Base-by-base conservation (phyloP, 2,113 vertebrate species). In the Triplophysa tibetana region DNA sequence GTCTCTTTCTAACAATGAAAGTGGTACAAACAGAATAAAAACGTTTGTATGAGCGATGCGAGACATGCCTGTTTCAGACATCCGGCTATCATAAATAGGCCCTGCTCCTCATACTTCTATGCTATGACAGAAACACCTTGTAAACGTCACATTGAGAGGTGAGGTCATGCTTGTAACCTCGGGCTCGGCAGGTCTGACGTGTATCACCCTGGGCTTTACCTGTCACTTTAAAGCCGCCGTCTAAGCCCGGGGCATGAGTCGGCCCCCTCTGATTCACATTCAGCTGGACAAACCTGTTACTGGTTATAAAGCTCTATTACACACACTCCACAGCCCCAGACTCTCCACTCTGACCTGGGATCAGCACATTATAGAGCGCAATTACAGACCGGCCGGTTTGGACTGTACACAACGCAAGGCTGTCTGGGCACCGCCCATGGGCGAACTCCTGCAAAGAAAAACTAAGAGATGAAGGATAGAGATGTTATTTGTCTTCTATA, bases 281-380 rank as follows among this genome's bases (percentile, higher is more conserved):
- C 80, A 84, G 78, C 70, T 26, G 70, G 68, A 75, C 62, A 84
- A 81, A 80, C 78, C 23, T 78, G 63, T 43, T 86, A 72, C 82
- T 73, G 3, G 75, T 70, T 88, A 84, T 72, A 62, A 78, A 54
- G 16, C 43, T 26, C 33, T 2, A 76, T 62, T 60, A 2, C 83
- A 75, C 76, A 78, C 63, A 21, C 83, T 75, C 38, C 62, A 58
- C 84, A 54, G 78, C 26, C 14, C 21, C 69, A 69, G 75, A 78
- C 78, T 79, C 66, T 67, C 84, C 85, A 72, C 60, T 45, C 38
- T 61, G 81, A 41, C 68, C 19, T 21, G 70, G 63, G 70, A 45
- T 52, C 11, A 41, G 48, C 76, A 83, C 91, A 90, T 90, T 76
- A 89, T 81, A 62, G 70, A 43, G 33, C 23, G 64, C 79, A 81